A percentile compares a stretch with the other conserved stretches of the same genome.
phyloP scores from a whole-genome alignment of 2,113 vertebrate genomes.

The Bombycilla garrulus region DNA sequence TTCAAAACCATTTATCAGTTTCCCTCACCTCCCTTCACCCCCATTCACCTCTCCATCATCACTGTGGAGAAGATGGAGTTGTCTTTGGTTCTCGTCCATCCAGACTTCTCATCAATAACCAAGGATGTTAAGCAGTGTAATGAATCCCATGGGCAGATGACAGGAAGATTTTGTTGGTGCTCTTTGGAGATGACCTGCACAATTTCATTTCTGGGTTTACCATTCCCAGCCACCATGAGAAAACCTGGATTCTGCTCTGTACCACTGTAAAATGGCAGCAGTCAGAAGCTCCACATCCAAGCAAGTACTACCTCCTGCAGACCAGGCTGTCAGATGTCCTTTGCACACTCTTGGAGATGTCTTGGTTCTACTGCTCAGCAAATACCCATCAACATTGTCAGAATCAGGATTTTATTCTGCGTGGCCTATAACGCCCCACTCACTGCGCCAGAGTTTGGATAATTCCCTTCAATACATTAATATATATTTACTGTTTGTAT shows the following conservation, averaged over 20 bases:
- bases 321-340: neutral
- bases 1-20: slow-evolving; percentile 14
- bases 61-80: neutral
- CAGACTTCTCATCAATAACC: neutral
- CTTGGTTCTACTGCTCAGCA: neutral
- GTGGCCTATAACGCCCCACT: neutral
- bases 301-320: neutral
- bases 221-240: neutral
- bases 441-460: neutral
- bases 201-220: neutral
- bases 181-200: neutral
- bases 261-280: neutral
- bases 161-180: neutral
- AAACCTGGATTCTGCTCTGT: neutral
- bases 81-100: neutral
- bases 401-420: neutral
- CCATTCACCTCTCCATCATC: neutral
- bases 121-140: neutral
- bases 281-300: neutral
- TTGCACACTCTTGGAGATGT: neutral
- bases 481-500: neutral
- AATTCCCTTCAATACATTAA: neutral
- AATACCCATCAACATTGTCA: neutral
- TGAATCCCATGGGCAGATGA: neutral
- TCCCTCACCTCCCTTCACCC: neutral